These are phyloP conservation scores for Cervus canadensis DNA, from an alignment of 2,113 vertebrate genomes.

Conservation along the genomic window DNA sequence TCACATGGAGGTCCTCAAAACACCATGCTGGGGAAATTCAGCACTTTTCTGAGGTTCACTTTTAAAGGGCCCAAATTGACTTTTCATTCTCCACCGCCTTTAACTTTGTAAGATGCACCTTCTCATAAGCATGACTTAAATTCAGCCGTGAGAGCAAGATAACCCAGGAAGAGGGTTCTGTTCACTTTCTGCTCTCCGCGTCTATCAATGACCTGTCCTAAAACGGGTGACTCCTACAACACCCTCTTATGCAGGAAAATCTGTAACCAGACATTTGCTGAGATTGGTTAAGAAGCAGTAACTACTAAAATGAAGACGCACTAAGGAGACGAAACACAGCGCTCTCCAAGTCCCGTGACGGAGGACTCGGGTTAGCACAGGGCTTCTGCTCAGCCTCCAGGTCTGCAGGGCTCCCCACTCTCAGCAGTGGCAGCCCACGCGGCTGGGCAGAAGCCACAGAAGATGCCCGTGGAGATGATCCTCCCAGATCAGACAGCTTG, in stretches of 20 bases:
- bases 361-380: neutral
- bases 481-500: neutral
- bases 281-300: neutral
- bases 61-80: slow-evolving; percentile 21
- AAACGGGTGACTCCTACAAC: neutral
- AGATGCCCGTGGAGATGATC: rapidly evolving
- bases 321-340: neutral
- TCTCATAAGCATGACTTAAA: neutral
- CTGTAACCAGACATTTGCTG: too few species aligned
- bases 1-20: neutral
- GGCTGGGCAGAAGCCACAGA: neutral
- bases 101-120: slow-evolving; percentile 21
- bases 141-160: neutral
- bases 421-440: neutral
- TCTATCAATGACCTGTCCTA: neutral
- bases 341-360: neutral
- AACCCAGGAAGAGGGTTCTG: neutral
- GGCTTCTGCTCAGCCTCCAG: neutral
- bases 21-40: neutral
- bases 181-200: neutral
- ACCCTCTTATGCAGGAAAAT: neutral
- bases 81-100: neutral
- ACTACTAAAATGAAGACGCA: neutral
- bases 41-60: neutral
- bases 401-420: neutral